These are phyloP conservation scores for Eulemur coronatus DNA, from an alignment of 2,797 vertebrate species.

Conservation along the genomic window DNA sequence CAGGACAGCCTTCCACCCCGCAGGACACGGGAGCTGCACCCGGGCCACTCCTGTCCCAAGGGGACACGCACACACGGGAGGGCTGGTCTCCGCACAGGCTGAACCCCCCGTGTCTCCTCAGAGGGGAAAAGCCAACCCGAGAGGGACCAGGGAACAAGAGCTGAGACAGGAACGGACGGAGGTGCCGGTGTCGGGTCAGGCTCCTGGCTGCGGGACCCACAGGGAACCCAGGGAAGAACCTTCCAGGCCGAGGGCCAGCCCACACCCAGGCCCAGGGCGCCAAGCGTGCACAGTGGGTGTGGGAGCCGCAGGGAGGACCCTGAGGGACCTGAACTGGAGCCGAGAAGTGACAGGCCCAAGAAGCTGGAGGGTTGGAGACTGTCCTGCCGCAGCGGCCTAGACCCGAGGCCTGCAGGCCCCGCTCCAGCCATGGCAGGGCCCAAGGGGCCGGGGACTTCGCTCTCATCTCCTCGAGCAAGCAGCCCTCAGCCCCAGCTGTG, in stretches of 20 bases:
- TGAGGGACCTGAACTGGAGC: background rate
- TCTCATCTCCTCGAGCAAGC: background rate
- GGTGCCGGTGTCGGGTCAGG: background rate
- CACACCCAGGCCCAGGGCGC: background rate
- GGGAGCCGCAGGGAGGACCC: background rate
- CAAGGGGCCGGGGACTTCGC: background rate
- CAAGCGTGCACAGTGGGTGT: background rate
- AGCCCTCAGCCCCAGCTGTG: background rate
- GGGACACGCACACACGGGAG: background rate
- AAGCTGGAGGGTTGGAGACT: background rate
- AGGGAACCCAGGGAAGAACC: background rate
- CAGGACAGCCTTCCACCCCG: no score
- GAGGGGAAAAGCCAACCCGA: no score
- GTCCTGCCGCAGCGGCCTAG: background rate
- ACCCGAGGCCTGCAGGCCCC: background rate
- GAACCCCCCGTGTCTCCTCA: accelerated
- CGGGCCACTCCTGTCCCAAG: background rate
- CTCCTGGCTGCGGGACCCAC: no score
- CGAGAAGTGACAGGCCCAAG: background rate
- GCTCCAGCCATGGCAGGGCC: no score
- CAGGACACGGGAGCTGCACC: no score
- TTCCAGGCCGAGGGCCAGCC: background rate
- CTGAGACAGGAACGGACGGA: background rate
- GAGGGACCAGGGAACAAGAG: background rate
- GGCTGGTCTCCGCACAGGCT: background rate